Evolutionary conservation across 2,888 invertebrate genomes (phyloP).

Genomic region (Automeris io): DNA sequence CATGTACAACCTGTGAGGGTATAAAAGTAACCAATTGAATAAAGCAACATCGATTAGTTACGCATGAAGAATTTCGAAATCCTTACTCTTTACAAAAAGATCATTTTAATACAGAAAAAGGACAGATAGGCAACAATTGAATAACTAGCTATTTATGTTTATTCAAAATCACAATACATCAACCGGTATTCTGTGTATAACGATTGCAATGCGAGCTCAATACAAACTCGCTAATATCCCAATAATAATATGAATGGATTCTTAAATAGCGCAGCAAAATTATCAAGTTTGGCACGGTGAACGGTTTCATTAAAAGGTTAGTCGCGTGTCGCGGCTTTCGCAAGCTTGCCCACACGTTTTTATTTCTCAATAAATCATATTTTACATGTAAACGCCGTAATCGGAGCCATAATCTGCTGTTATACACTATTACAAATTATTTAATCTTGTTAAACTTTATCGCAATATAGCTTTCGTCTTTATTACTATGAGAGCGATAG

Average conservation of each 20-base stretch:
- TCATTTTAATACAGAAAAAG: no score
- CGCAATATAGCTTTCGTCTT: no score
- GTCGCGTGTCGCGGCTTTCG: neutral
- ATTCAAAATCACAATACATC: neutral
- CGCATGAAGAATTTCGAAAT: no score
- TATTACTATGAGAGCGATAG: no score
- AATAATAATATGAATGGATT: neutral
- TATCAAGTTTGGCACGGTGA: neutral
- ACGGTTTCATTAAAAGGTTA: neutral
- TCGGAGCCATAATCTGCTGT: neutral
- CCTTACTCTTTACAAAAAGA: no score
- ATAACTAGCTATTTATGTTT: no score
- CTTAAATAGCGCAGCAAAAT: neutral
- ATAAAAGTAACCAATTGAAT: no score
- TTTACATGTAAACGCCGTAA: neutral
- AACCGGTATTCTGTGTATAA: neutral
- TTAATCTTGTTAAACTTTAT: no score
- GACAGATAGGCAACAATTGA: no score
- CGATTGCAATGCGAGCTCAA: neutral
- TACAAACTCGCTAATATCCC: neutral
- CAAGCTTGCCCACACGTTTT: neutral
- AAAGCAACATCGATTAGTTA: no score
- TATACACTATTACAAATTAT: neutral
- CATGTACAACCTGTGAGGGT: no score
- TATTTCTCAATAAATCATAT: neutral